Evolutionary conservation across 2,888 invertebrate species (phyloP).

Genomic region (Leptopilina drosophilae): DNA sequence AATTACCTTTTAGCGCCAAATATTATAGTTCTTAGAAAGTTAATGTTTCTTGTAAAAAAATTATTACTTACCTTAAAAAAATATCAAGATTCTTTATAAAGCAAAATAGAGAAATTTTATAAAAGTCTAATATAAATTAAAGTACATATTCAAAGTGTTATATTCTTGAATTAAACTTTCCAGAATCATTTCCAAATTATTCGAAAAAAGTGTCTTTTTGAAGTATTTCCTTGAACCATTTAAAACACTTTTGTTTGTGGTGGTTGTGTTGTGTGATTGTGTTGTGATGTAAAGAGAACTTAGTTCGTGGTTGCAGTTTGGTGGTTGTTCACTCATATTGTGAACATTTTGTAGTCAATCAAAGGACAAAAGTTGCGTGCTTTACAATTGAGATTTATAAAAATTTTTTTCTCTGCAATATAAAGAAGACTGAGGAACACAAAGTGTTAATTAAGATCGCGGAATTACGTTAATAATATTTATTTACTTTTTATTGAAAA

Average conservation of each 20-base stretch:
- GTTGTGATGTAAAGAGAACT: background rate
- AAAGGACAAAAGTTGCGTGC: background rate
- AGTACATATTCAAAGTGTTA: background rate
- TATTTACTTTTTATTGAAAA: background rate
- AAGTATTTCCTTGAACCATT: background rate
- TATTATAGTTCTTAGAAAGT: background rate
- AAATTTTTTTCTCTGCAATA: constrained; percentile 2
- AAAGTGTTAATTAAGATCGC: constrained; percentile 8
- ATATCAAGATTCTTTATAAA: background rate
- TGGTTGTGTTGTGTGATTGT: background rate
- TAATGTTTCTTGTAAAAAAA: background rate
- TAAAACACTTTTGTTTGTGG: background rate
- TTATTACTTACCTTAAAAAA: background rate
- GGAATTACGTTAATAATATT: background rate
- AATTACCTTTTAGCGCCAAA: constrained; percentile 26
- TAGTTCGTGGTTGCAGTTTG: background rate
- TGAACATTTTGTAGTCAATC: constrained; percentile 3
- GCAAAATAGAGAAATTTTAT: background rate
- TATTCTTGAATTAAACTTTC: background rate
- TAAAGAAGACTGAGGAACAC: constrained; percentile 7
- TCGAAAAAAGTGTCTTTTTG: background rate
- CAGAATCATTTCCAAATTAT: background rate
- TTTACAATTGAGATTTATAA: background rate
- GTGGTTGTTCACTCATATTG: background rate
- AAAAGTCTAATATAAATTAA: background rate